Percentiles rank a stretch among this genome's conserved stretches.
Evolutionary conservation across 1,140 invertebrate genomes (phyloP).

Genomic region (Lucilia cuprina): DNA sequence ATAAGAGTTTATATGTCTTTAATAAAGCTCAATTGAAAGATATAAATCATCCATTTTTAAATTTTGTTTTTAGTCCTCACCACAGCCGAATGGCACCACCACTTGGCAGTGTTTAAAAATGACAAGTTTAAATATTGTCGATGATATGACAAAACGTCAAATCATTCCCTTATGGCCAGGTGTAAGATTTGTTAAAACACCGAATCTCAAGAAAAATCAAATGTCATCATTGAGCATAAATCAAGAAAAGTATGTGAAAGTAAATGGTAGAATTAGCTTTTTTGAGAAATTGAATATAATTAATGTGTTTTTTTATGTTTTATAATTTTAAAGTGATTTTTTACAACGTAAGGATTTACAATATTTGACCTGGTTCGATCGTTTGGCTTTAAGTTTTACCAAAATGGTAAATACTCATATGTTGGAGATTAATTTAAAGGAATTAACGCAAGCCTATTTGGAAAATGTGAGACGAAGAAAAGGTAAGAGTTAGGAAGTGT

Average conservation of each 20-base stretch:
- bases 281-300: not conserved
- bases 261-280: not conserved
- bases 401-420: slow-evolving; percentile 67
- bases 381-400: slow-evolving; percentile 62
- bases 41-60: not conserved
- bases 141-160: slow-evolving; percentile 45
- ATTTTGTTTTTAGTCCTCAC: not conserved
- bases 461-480: not conserved
- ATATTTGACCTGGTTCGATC: slow-evolving; percentile 55
- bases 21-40: not conserved
- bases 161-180: slow-evolving; percentile 54
- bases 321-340: not conserved
- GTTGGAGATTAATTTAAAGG: slow-evolving; percentile 66
- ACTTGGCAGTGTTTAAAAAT: slow-evolving; percentile 54
- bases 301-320: not conserved
- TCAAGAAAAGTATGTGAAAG: not conserved
- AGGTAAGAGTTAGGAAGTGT: slow-evolving; percentile 25
- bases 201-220: not conserved
- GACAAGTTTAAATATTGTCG: slow-evolving; percentile 48
- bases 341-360: slow-evolving; percentile 49
- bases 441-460: slow-evolving; percentile 54
- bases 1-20: not conserved
- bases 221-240: not conserved
- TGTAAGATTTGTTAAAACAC: slow-evolving; percentile 36
- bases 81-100: not conserved